phyloP scores from a whole-genome alignment of 2,797 vertebrate species.

The Sorex maritimensis region DNA sequence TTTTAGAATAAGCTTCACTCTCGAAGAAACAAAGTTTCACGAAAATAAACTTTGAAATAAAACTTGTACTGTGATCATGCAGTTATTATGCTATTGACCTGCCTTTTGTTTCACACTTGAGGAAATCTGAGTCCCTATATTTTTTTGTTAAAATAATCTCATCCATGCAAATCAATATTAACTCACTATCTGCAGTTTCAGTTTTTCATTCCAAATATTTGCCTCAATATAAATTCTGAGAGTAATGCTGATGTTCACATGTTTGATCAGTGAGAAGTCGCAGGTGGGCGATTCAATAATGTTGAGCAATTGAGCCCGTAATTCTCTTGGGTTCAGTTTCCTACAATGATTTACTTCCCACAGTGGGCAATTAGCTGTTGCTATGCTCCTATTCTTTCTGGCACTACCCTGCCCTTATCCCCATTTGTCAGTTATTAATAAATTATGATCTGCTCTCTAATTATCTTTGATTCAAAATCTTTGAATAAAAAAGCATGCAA shows the following conservation, averaged over 20 bases:
- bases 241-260: not conserved
- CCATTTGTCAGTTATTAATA: slow-evolving; percentile 79
- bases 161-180: slow-evolving; percentile 61
- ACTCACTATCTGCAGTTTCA: not conserved
- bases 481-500: slow-evolving; percentile 74
- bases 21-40: not conserved
- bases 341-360: slow-evolving; percentile 64
- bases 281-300: slow-evolving; percentile 40
- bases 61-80: not conserved
- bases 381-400: slow-evolving; percentile 27
- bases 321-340: slow-evolving; percentile 62
- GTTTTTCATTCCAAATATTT: slow-evolving; percentile 42
- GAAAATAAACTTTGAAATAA: not conserved
- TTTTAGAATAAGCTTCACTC: not conserved
- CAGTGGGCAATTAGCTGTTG: slow-evolving; percentile 72
- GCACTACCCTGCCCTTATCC: slow-evolving; percentile 38
- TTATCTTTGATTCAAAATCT: slow-evolving; percentile 71
- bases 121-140: not conserved
- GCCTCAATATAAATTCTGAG: slow-evolving; percentile 13
- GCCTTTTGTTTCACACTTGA: not conserved
- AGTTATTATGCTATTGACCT: not conserved
- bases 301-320: slow-evolving; percentile 49
- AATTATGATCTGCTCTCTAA: slow-evolving; percentile 75
- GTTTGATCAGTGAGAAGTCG: slow-evolving; percentile 48
- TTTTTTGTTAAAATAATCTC: slow-evolving; percentile 41